phyloP scores from a whole-genome alignment of 2,113 vertebrate genomes.

The Psilopsiagon aurifrons region DNA sequence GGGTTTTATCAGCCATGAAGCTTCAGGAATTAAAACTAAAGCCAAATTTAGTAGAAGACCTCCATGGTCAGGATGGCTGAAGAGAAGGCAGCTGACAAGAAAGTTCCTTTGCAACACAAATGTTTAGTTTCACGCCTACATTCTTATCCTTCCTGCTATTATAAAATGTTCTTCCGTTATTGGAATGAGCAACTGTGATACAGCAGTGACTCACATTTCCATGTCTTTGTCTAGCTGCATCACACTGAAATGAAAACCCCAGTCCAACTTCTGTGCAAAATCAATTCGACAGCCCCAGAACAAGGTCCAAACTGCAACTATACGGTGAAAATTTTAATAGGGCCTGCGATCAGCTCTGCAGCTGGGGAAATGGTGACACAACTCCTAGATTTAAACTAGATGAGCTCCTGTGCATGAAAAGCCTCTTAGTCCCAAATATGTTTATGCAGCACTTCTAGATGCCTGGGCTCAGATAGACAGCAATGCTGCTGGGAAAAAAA shows the following conservation, averaged over 20 bases:
- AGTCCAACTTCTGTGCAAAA: neutral
- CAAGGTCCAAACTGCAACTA: neutral
- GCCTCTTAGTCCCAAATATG: neutral
- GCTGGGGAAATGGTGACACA: neutral
- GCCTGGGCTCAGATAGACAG: neutral
- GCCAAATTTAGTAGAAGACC: neutral
- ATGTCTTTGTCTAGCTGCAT: neutral
- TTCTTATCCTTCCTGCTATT: slow-evolving; percentile 22
- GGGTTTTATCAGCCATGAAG: neutral
- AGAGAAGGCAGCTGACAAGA: neutral
- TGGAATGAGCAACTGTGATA: neutral
- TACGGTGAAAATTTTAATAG: neutral
- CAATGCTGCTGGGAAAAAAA: neutral
- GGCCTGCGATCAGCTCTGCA: neutral
- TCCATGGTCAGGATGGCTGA: neutral
- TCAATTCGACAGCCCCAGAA: neutral
- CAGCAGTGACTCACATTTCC: neutral
- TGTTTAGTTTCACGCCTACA: neutral
- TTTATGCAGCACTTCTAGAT: neutral
- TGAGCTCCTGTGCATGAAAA: neutral
- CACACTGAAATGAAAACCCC: neutral
- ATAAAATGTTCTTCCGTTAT: neutral
- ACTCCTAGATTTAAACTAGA: neutral
- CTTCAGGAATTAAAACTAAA: neutral
- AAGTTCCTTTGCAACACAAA: neutral